These are phyloP conservation scores for Trichonephila inaurata DNA, from an alignment of 1,140 invertebrate species.

Conservation along the genomic window DNA sequence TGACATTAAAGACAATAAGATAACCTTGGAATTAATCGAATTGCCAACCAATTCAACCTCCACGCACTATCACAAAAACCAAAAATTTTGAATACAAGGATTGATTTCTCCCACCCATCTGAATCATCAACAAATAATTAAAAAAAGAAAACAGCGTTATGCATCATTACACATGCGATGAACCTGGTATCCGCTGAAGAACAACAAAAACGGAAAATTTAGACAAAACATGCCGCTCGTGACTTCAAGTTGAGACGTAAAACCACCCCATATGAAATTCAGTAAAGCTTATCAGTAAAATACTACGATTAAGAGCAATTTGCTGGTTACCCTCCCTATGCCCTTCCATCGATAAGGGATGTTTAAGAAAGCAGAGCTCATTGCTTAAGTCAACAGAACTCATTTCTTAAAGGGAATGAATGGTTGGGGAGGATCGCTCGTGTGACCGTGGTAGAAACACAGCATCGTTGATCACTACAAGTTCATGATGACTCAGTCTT, in stretches of 20 bases:
- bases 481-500: conserved; percentile 38
- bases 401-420: not conserved
- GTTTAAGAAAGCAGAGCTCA: conserved; percentile 48
- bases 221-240: not conserved
- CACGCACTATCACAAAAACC: too few species aligned
- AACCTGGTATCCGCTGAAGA: not conserved
- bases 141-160: not conserved
- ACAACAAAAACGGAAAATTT: not conserved
- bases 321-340: not conserved
- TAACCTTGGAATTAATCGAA: too few species aligned
- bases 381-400: conserved; percentile 47
- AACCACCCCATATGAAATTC: conserved; percentile 28
- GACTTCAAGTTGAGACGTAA: not conserved
- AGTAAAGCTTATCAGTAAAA: conserved; percentile 29
- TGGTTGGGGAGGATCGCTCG: conserved; percentile 41
- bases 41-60: too few species aligned
- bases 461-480: conserved; percentile 44
- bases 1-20: too few species aligned
- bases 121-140: conserved; percentile 7
- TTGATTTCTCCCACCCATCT: too few species aligned
- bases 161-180: not conserved
- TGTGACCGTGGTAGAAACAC: conserved; percentile 28
- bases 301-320: conserved; percentile 52
- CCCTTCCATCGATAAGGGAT: conserved; percentile 24
- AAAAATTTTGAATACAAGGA: not conserved